Base-by-base conservation (phyloP, 2,888 invertebrate genomes). In the Pristionchus exspectatus region DNA sequence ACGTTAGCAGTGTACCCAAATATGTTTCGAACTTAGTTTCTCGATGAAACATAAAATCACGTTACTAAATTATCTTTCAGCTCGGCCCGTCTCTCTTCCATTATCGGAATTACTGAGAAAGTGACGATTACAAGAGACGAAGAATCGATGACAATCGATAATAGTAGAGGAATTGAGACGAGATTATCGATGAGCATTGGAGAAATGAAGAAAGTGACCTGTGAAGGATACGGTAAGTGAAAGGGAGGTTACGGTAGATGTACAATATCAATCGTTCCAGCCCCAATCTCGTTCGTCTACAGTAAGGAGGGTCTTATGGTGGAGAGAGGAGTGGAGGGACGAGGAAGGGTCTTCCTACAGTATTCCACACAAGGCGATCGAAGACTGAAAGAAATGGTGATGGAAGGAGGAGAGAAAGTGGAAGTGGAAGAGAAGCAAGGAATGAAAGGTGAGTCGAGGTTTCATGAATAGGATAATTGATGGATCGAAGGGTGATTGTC, bases 221-320 rank as follows among this genome's bases (percentile, higher is more conserved):
- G 90, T 74, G 91, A 92, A 72, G 74, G 91, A 33, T 92, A 92
- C 63, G 87, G 89, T 63, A 91, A 91, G 91, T 63, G 59, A 54
- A 74, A 90, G 89, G 24, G 59, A 90, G 24, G 91, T 88, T 44
- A 77, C 59, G n/a, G 77, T 88, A 89, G 83, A 59, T 59, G 77
- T 27, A 86, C 86, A 2, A 63, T 88, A n/a, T 72, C 30, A 4
- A 88, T 69, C 66, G 5, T 88, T 91, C 10, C 91, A 92, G 38
- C 90, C 90, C 63, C 63, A 74, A 18, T 91, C n/a, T 90, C 87
- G 66, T 86, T 92, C 2, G 21, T 69, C 21, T 92, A 92, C 90
- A 81, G 86, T 9, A 59, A 89, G 38, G 91, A 91, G 50, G 91
- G 92, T 33, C 66, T 92, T 10, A 81, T 92, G 88, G n/a, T 88